Evolutionary conservation across 2,113 vertebrate genomes (phyloP), one percentile per base, ranked within the genome.

Genomic region (Lagopus muta): DNA sequence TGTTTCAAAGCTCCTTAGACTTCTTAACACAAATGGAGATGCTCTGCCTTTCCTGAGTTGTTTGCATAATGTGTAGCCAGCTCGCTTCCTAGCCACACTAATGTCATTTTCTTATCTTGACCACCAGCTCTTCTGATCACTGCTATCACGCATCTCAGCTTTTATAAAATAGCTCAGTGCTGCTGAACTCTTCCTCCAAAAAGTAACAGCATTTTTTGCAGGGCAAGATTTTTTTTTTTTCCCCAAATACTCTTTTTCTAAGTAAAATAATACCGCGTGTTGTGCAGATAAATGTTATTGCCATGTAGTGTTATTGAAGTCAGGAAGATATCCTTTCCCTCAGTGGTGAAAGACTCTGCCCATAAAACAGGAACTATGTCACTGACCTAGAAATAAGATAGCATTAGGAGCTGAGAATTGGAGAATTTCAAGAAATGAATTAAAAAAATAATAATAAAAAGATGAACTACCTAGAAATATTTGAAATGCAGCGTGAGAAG

Each of bases 1-100:
- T 90, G 77, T 88, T 94, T 95, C 45, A 45, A 57, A 94, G 32
- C 55, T 89, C 34, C 30, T 45, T 24, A 95, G 90, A 55, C 82
- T 78, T 82, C 76, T 61, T 47, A 61, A 52, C 36, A 24, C 17
- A 50, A 43, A 45, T 3, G 9, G 40, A 93, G 70, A n/a, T 55
- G 10, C 28, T 71, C 54, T 92, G 52, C 38, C 12, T 77, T 92
- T 27, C 32, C 55, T 77, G 18, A 48, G 71, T 69, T 40, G 55
- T 67, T 94, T 80, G 28, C 42, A 25, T 55, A 72, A 62, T 14
- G 13, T n/a, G 15, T 40, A 74, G 21, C 81, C 52, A 34, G 24
- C 74, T 83, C 25, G 4, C 79, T 93, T 93, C 71, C 62, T 70
- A 76, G 52, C 66, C 81, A 18, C 65, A 47, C 32, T 78, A 60